Evolutionary conservation across 2,113 vertebrate genomes (phyloP), one percentile per base, ranked within the genome.

Genomic region (Hemiscyllium ocellatum): DNA sequence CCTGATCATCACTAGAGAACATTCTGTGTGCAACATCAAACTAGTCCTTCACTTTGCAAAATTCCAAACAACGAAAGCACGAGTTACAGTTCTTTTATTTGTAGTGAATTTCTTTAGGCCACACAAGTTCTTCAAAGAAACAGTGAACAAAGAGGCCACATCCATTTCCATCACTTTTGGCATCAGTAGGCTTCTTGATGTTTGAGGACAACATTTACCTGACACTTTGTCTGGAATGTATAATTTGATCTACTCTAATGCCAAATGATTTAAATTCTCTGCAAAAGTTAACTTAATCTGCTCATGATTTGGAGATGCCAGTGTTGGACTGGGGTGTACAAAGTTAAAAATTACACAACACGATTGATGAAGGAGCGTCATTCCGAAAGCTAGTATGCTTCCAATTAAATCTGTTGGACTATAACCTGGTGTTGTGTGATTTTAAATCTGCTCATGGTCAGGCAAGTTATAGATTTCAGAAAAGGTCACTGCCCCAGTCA

Each of bases 21-120:
- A 66, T 65, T 66, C 86, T 56, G n/a, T 37, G 33, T 22, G 89
- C 61, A 66, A 61, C 56, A 91, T 42, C 78, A 42, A 91, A 66
- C 89, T 91, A 37, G 65, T 91, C 24, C 50, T 72, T 72, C 94
- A 33, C 42, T 17, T 13, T 95, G 37, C 69, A 50, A 12, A 69
- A 19, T 47, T 56, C 8, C 56, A 56, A 56, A 56, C 56, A 56
- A 56, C 5, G 0, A 8, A 56, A 10, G 47, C 42, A 95, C 68
- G 42, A 72, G 65, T 95, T 95, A 29, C 65, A 95, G 42, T 42
- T 95, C 29, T 95, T 42, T 95, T 72, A 47, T 95, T 72, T 95
- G 68, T 50, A 50, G 94, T 26, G 68, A 95, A 95, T 70, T 72
- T 42, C 68, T 15, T 95, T 47, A 19, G 68, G 68, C 94, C 66